These are phyloP conservation scores for Phalanger gymnotis DNA, from an alignment of 2,797 vertebrate genomes.

Conservation along the genomic window DNA sequence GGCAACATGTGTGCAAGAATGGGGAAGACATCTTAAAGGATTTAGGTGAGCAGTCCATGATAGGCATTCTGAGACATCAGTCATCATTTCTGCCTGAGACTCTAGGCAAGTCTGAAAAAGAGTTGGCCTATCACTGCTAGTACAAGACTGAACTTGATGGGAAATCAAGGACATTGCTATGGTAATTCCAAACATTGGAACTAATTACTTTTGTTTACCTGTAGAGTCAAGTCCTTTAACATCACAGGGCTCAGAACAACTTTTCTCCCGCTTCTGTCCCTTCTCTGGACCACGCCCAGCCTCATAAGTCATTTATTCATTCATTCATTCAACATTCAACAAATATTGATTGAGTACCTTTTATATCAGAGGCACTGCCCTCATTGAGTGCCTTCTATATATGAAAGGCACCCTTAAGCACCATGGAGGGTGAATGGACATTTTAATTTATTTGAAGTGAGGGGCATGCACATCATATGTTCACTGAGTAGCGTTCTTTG, in stretches of 20 bases:
- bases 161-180: conserved; percentile 58
- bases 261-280: not conserved
- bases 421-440: not conserved
- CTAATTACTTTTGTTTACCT: conserved; percentile 65
- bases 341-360: not conserved
- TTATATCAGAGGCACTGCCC: not conserved
- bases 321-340: not conserved
- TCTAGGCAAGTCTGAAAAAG: conserved; percentile 72
- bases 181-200: conserved; percentile 67
- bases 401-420: not conserved
- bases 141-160: conserved; percentile 76
- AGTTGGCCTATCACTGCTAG: conserved; percentile 66
- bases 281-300: not conserved
- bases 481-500: conserved; percentile 17
- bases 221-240: conserved; percentile 17
- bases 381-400: not conserved
- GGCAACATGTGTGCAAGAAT: conserved; percentile 72
- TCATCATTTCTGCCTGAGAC: conserved; percentile 69
- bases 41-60: conserved; percentile 70
- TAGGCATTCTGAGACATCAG: conserved; percentile 64
- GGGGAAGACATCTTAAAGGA: conserved; percentile 59
- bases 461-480: not conserved
- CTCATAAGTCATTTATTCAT: not conserved
- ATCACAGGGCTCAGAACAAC: not conserved
- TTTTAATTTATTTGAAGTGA: conserved; percentile 26